These are phyloP conservation scores for Gymnorhina tibicen DNA, from an alignment of 2,113 vertebrate species.

Conservation along the genomic window DNA sequence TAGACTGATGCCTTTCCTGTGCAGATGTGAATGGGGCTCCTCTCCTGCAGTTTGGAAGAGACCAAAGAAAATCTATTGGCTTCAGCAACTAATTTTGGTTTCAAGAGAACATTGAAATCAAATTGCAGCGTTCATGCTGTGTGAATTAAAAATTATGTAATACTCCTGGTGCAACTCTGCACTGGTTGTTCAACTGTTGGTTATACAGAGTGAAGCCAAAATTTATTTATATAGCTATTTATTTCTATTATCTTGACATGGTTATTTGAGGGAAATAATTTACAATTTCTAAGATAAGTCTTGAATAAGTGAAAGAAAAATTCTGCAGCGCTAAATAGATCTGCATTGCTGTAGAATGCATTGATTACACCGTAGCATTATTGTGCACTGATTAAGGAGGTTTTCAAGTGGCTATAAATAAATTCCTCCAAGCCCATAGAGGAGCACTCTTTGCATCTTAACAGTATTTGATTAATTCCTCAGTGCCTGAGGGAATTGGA, in stretches of 20 bases:
- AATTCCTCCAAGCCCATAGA: not conserved
- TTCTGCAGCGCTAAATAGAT: not conserved
- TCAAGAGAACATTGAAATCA: not conserved
- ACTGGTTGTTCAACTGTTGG: not conserved
- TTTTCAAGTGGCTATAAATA: constrained; percentile 32
- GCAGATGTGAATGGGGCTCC: not conserved
- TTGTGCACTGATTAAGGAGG: not conserved
- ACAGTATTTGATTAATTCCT: not conserved
- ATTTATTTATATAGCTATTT: not conserved
- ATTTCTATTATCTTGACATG: not conserved
- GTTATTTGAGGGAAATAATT: not conserved
- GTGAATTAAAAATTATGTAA: not conserved
- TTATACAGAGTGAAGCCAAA: not conserved
- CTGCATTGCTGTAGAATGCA: not conserved
- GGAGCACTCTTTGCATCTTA: not conserved
- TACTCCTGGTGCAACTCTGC: not conserved
- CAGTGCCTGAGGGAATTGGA: not conserved
- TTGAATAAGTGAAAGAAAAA: not conserved
- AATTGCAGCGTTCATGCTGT: not conserved
- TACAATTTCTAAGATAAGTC: not conserved
- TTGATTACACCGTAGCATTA: not conserved
- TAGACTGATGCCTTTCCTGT: not conserved
- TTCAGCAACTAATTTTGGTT: not conserved
- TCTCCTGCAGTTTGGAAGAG: not conserved
- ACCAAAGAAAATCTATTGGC: not conserved